Evolutionary conservation across 1,140 invertebrate genomes (phyloP), one percentile per base, ranked within the genome.

Genomic region (Limonius californicus): DNA sequence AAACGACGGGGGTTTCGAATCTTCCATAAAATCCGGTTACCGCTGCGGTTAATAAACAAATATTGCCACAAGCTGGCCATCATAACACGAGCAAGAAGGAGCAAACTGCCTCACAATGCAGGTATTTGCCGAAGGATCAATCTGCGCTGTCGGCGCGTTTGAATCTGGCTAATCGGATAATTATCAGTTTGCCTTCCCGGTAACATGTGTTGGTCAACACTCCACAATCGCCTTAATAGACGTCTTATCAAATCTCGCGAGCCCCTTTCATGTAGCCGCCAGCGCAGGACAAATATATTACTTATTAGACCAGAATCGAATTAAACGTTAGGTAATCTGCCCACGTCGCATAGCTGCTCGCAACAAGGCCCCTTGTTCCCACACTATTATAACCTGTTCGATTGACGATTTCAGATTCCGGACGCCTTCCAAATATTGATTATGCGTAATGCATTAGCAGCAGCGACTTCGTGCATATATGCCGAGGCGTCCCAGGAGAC

Each of bases 151-250:
- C 69, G 69, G 69, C 65, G 59, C 67, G 63, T 67, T 70, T 70
- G 69, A 68, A 66, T 63, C 63, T 55, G 54, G 57, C 63, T 70
- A 70, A 70, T 70, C 69, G 68, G 66, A 70, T 70, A 68, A 70
- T 70, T 70, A 70, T 68, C 67, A 68, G 69, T 65, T 70, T 68
- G 66, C 64, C 63, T 68, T 70, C 66, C 42, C 53, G n/a, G 61
- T 66, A 63, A 68, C 62, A 68, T 66, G 62, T 68, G 62, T 68
- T 66, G 62, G 59, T 57, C 64, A 68, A 66, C 64, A 66, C 62
- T 66, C 62, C 45, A 53, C 35, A 43, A 62, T 65, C 60, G 62
- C 45, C 59, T 64, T 68, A 68, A 68, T 66, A 63, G 67, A 66
- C 60, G 64, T 64, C 64, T 68, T 68, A 68, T 66, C 67, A 66